These are phyloP conservation scores for Plectropomus leopardus DNA, from an alignment of 2,113 vertebrate genomes.

Conservation along the genomic window DNA sequence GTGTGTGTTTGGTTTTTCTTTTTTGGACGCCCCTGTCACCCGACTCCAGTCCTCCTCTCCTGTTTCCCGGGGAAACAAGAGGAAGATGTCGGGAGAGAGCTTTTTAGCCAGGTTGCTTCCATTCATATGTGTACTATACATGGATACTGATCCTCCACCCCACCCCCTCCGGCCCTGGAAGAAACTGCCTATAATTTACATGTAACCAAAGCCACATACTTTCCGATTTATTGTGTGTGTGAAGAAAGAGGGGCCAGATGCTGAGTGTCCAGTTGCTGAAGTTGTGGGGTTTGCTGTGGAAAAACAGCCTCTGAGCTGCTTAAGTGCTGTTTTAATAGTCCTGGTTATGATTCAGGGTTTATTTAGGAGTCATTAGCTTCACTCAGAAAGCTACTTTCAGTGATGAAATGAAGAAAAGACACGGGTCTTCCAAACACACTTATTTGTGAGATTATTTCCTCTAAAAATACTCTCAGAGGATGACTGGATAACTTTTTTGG, in stretches of 20 bases:
- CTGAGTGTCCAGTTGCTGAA: slow-evolving; percentile 75
- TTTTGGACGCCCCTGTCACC: slow-evolving; percentile 65
- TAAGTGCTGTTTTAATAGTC: slow-evolving; percentile 23
- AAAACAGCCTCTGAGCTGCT: slow-evolving; percentile 47
- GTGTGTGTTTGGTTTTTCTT: too few relatives aligned
- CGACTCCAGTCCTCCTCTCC: slow-evolving; percentile 73
- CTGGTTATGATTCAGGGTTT: slow-evolving; percentile 31
- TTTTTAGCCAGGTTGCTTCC: slow-evolving; percentile 72
- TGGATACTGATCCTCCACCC: slow-evolving; percentile 76
- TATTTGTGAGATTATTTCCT: slow-evolving; percentile 40
- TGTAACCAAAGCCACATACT: slow-evolving; percentile 80
- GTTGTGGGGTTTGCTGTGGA: slow-evolving; percentile 47
- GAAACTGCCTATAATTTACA: slow-evolving; percentile 83
- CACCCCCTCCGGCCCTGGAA: slow-evolving; percentile 70
- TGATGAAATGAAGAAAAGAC: slow-evolving; percentile 14
- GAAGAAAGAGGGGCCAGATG: slow-evolving; percentile 79
- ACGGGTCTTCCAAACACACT: slow-evolving; percentile 9
- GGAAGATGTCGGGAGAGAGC: slow-evolving; percentile 75
- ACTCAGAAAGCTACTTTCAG: background rate
- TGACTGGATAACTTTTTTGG: slow-evolving; percentile 1
- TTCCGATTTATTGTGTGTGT: slow-evolving; percentile 80
- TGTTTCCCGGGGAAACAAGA: slow-evolving; percentile 78
- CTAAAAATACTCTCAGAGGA: slow-evolving; percentile 19
- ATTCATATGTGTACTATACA: slow-evolving; percentile 77
- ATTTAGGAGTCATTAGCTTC: background rate